Evolutionary conservation across 2,888 invertebrate genomes (phyloP).

Genomic region (Drosophila diplacantha): DNA sequence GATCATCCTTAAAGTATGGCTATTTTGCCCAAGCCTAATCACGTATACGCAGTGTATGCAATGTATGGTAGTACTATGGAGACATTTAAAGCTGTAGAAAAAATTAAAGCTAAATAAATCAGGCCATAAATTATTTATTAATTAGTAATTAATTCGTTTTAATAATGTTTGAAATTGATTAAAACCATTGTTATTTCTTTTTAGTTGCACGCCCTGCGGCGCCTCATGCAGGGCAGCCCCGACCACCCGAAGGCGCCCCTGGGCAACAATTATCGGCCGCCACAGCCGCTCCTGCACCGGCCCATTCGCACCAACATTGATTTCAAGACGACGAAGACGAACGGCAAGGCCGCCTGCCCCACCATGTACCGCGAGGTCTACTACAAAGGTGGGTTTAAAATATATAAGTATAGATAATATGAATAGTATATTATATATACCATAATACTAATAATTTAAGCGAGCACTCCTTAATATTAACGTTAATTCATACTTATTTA

Average conservation of each 20-base stretch:
- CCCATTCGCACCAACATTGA: conserved; percentile 98
- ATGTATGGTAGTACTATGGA: not conserved
- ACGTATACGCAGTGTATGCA: not conserved
- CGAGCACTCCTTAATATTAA: not conserved
- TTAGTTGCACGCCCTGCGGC: conserved; percentile 88
- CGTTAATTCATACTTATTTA: not conserved
- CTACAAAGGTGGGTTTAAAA: conserved; percentile 85
- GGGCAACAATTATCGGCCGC: conserved; percentile 96
- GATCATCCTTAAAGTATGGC: no score
- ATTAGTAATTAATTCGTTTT: not conserved
- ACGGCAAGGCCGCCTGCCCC: conserved; percentile 90
- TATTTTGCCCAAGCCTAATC: not conserved
- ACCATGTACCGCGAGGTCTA: conserved; percentile 95
- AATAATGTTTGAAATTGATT: not conserved
- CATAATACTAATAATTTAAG: not conserved
- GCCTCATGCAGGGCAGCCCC: conserved; percentile 92
- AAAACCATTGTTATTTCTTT: conserved; percentile 7
- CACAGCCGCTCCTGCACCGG: conserved; percentile 94
- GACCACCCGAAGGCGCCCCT: conserved; percentile 92
- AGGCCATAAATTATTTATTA: not conserved
- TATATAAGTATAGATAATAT: no score
- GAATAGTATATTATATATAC: no score
- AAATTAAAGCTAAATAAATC: not conserved
- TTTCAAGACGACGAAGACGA: conserved; percentile 88
- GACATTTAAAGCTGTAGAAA: not conserved